Evolutionary conservation across 2,797 vertebrate species (phyloP), one percentile per base, ranked within the genome.

Genomic region (Enteromius radiatus): DNA sequence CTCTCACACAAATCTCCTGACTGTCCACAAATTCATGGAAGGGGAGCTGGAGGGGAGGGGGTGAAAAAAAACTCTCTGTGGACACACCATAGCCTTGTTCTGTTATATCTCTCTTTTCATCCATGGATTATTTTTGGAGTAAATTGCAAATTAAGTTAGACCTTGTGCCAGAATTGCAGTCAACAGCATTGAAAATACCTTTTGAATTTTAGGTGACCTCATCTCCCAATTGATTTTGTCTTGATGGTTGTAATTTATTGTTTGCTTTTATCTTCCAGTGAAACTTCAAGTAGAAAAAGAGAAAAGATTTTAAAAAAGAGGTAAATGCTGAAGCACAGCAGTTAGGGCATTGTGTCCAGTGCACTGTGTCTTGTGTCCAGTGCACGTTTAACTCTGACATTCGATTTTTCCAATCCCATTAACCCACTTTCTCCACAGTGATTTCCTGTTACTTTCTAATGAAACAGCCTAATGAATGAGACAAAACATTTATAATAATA

Each of bases 31-130:
- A 85, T 74, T 11, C 23, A 23, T 15, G n/a, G 33, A 21, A 61
- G 49, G 61, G 76, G 52, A 52, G 41, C 47, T 38, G 63, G 67
- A 78, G 52, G 41, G 59, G 23, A 6, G 56, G 15, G 8, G n/a
- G 7, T 69, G 77, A 28, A 15, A 23, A 14, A 38, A 68, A 41
- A 43, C 31, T 77, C 74, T 82, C 76, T 47, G 47, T 71, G 64
- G 80, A 79, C 49, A 43, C 8, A 7, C 67, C 61, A 68, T 38
- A 70, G 76, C 52, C 79, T 71, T 65, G 63, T 80, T 83, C 81
- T 19, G 56, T 76, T 86, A 70, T 82, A 54, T 41, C 61, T 82
- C 47, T 80, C 33, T 80, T 52, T 80, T 85, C 76, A 83, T 76
- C 41, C 78, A 63, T 78, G 82, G 49, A 87, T 82, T 84, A 31